Conservation (phyloP, 2,113 vertebrate genomes). For the Sceloporus tristichus region DNA sequence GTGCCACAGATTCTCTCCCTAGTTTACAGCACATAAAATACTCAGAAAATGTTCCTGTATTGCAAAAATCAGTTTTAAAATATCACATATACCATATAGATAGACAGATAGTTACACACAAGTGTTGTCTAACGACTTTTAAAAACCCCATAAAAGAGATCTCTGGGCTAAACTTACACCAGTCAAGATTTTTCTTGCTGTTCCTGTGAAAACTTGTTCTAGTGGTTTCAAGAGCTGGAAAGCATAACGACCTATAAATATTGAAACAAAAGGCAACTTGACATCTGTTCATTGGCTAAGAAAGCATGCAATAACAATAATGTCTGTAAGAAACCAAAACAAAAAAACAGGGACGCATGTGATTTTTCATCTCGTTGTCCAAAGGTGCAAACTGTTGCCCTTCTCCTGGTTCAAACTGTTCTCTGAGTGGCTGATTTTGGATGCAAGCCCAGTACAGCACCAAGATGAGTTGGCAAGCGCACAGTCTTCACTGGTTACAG, state of each 20-base stretch:
- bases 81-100: background rate
- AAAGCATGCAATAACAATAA: background rate
- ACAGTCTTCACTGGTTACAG: constrained; percentile 16
- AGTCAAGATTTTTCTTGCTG: constrained; percentile 85
- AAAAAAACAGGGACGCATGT: background rate
- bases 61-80: background rate
- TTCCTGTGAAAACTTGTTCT: constrained; percentile 86
- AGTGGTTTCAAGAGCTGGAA: constrained; percentile 92
- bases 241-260: constrained; percentile 86
- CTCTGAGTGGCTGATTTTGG: background rate
- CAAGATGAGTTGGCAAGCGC: background rate
- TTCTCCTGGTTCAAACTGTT: constrained; percentile 9
- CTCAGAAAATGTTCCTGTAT: background rate
- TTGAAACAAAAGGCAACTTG: constrained; percentile 44
- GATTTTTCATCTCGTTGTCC: background rate
- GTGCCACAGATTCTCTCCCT: background rate
- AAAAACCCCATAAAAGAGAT: background rate
- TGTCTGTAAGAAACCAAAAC: background rate
- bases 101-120: no score
- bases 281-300: background rate
- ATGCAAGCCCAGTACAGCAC: background rate
- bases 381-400: background rate
- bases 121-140: background rate
- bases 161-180: constrained; percentile 79
- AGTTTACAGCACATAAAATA: background rate